Percentiles rank a stretch among this genome's conserved stretches.
Evolutionary conservation across 2,888 invertebrate genomes (phyloP).

Genomic region (Nebria salina): DNA sequence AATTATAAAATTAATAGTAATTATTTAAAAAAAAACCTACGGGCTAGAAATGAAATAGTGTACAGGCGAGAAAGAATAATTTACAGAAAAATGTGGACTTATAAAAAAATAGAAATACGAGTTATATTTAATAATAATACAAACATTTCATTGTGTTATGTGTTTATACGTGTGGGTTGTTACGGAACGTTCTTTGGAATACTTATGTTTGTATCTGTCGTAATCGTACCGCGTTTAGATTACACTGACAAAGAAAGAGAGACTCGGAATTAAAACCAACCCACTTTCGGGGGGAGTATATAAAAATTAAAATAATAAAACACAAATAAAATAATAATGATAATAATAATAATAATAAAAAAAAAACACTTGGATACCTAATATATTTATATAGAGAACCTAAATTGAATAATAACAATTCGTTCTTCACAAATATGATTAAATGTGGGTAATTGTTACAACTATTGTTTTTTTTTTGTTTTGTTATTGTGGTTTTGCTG

Average conservation of each 20-base stretch:
- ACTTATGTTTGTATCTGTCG: constrained; percentile 23
- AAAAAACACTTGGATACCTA: constrained; percentile 48
- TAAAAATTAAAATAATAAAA: constrained; percentile 49
- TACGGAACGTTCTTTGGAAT: constrained; percentile 38
- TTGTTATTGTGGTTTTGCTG: constrained; percentile 55
- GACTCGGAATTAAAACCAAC: constrained; percentile 29
- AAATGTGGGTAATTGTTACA: constrained; percentile 62
- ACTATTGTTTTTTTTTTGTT: constrained; percentile 32
- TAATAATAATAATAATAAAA: constrained; percentile 47
- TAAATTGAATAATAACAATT: constrained; percentile 46
- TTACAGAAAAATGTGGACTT: constrained; percentile 42
- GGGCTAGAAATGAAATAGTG: constrained; percentile 25
- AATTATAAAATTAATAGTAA: constrained; percentile 33
- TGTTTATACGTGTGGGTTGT: neutral
- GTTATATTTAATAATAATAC: constrained; percentile 16
- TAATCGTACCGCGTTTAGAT: neutral
- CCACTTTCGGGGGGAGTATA: neutral
- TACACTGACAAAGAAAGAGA: neutral
- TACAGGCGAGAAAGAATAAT: constrained; percentile 40
- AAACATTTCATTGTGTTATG: constrained; percentile 1
- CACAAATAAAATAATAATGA: constrained; percentile 50
- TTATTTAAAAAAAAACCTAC: constrained; percentile 32
- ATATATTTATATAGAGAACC: constrained; percentile 17
- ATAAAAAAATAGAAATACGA: constrained; percentile 11
- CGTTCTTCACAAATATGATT: constrained; percentile 61